Evolutionary conservation across 2,888 invertebrate genomes (phyloP), one percentile per base, ranked within the genome.

Genomic region (Drosophila flavopinicola): DNA sequence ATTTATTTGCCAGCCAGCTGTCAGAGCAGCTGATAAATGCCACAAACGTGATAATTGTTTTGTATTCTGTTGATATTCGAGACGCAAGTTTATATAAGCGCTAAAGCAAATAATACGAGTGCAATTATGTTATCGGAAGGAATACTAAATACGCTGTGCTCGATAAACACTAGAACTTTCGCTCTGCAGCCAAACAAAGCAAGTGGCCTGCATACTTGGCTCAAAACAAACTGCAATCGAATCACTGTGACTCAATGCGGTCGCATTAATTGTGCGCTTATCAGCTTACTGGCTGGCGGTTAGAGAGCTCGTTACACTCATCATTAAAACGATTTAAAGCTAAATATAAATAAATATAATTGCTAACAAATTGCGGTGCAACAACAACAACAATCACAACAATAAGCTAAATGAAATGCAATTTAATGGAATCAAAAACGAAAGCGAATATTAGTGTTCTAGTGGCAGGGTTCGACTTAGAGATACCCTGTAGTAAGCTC

Each of bases 361-460:
- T 79, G 75, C 65, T 66, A 70, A 71, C 74, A 66, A 78, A 78
- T 77, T 80, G 77, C 70, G 35, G 20, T 25, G 6, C 44, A 48
- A 37, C 32, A 51, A 29, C 48, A 57, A 49, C 7, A 49, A 38
- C 13, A 58, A 47, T 37, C 42, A 57, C 27, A 32, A 56, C 15
- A 63, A 48, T 23, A 58, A 37, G 27, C 10, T 20, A 35, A 27
- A 32, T 63, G 13, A 39, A 33, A 35, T 61, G 47, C 37, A 42
- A 53, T 60, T 27, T 29, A 29, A 41, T 53, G 25, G 3, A 32
- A 33, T 27, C 27, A 15, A 35, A 11, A 48, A 23, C 25, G 1
- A 24, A 41, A 32, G 13, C 7, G 29, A 13, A 10, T 10, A 25
- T 24, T 32, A 3, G 13, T 20, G 13, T 6, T 17, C 0, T 6